Evolutionary conservation across 2,888 invertebrate genomes (phyloP).

Genomic region (Acheta domesticus): DNA sequence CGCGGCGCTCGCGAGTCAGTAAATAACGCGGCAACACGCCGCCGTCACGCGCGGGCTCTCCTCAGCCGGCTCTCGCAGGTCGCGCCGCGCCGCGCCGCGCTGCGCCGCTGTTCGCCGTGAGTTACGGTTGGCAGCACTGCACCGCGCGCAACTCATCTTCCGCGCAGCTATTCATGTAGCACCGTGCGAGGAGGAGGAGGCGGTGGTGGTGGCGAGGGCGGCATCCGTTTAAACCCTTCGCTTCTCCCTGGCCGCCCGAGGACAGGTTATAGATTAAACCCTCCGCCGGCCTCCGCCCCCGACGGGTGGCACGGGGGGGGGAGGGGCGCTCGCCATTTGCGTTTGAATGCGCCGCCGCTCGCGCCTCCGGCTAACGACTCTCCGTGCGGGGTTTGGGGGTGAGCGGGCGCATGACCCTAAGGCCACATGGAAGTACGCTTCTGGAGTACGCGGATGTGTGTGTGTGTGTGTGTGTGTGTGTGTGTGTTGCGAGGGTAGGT

Average conservation of each 20-base stretch:
- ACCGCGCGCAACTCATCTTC: slow-evolving; percentile 5
- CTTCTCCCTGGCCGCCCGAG: not conserved
- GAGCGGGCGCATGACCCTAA: no score
- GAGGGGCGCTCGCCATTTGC: not conserved
- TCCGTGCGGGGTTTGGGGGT: no score
- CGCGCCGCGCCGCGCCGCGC: not conserved
- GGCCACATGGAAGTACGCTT: no score
- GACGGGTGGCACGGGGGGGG: no score
- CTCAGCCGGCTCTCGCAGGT: not conserved
- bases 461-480: no score
- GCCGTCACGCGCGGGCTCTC: not conserved
- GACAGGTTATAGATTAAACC: slow-evolving; percentile 3
- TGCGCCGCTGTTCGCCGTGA: not conserved
- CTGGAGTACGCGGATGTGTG: no score
- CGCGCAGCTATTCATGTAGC: slow-evolving; percentile 3
- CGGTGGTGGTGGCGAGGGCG: no score
- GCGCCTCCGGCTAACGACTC: not conserved
- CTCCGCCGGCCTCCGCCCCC: no score
- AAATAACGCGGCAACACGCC: not conserved
- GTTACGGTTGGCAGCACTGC: slow-evolving; percentile 7
- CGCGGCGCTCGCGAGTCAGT: not conserved
- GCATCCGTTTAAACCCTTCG: not conserved
- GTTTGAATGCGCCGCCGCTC: not conserved
- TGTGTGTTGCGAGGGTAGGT: no score
- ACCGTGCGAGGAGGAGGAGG: not conserved